Conservation (phyloP, 1,140 invertebrate genomes). For the Capitella teleta region DNA sequence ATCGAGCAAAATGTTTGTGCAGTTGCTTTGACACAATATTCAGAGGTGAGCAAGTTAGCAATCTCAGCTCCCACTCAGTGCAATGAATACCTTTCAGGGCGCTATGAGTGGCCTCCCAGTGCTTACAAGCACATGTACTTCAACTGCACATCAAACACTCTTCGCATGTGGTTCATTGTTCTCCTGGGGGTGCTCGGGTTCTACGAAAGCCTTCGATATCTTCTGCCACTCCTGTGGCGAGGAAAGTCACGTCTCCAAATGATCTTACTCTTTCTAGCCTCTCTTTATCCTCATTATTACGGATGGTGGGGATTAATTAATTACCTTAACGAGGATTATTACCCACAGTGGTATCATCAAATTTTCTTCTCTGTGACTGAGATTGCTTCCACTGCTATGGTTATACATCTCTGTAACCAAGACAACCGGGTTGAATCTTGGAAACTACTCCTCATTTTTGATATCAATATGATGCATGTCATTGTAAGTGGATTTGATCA, state of each 20-base stretch:
- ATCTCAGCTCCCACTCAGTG: background rate
- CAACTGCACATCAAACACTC: conserved; percentile 60
- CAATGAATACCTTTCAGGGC: conserved; percentile 38
- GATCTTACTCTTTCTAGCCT: conserved; percentile 56
- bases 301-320: conserved; percentile 74
- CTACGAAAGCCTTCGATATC: conserved; percentile 57
- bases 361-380: conserved; percentile 59
- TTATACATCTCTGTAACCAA: conserved; percentile 43
- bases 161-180: conserved; percentile 65
- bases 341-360: conserved; percentile 51
- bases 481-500: conserved; percentile 62
- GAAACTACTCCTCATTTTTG: conserved; percentile 53
- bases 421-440: conserved; percentile 49
- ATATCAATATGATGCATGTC: conserved; percentile 60
- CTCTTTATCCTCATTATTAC: conserved; percentile 70
- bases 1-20: conserved; percentile 58
- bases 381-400: conserved; percentile 54
- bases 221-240: conserved; percentile 15
- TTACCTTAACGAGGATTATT: conserved; percentile 75
- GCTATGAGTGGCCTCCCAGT: conserved; percentile 50
- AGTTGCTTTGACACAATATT: conserved; percentile 72
- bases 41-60: conserved; percentile 49
- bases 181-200: conserved; percentile 54
- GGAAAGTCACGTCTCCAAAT: conserved; percentile 54
- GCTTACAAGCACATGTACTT: conserved; percentile 72